phyloP scores from a whole-genome alignment of 2,113 vertebrate species.

The Ifrita kowaldi region DNA sequence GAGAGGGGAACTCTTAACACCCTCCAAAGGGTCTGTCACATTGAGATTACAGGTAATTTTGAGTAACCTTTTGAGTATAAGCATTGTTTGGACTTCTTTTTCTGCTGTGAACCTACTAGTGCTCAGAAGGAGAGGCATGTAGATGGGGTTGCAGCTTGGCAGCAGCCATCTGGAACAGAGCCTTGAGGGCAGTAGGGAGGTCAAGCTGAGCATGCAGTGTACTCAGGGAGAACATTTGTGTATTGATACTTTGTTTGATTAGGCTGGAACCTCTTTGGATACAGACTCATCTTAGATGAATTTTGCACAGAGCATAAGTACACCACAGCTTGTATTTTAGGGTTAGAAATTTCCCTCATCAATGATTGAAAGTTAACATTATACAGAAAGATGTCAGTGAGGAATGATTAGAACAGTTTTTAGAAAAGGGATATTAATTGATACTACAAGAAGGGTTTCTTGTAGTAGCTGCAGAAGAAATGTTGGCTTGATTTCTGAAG shows the following conservation, averaged over 20 bases:
- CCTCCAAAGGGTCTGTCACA: not conserved
- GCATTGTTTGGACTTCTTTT: not conserved
- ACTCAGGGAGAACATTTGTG: not conserved
- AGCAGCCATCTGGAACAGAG: not conserved
- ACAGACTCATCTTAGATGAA: not conserved
- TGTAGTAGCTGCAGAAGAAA: not conserved
- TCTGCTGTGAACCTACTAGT: not conserved
- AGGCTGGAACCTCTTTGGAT: not conserved
- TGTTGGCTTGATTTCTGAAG: not conserved
- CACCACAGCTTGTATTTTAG: not conserved
- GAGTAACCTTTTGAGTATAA: not conserved
- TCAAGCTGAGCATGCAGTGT: not conserved
- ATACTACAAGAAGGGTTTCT: not conserved
- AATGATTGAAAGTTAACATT: not conserved
- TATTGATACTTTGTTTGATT: rapidly evolving
- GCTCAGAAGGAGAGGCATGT: not conserved
- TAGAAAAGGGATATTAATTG: not conserved
- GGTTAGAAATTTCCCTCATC: not conserved
- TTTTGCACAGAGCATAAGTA: not conserved
- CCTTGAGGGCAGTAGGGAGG: not conserved
- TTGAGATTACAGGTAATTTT: not conserved
- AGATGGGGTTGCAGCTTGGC: not conserved
- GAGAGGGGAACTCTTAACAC: not conserved
- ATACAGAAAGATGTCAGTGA: not conserved
- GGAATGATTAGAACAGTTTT: not conserved